Conservation (phyloP, 2,888 invertebrate species). For the Dolichomitus sp. region DNA sequence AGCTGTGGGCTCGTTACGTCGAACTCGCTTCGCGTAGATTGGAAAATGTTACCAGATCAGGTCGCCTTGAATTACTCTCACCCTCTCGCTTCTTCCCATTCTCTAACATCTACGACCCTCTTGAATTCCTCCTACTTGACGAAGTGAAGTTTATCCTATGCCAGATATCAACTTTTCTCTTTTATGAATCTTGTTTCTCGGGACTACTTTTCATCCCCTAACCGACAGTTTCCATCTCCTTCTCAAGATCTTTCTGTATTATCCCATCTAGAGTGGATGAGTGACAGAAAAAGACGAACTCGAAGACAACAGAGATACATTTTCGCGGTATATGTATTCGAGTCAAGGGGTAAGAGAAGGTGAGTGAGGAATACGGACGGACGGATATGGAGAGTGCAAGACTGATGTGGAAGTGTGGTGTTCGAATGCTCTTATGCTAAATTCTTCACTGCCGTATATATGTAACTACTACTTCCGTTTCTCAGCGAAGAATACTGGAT, state of each 20-base stretch:
- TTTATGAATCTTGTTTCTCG: constrained; percentile 8
- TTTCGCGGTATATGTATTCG: constrained; percentile 38
- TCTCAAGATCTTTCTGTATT: constrained; percentile 29
- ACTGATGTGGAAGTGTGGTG: constrained; percentile 26
- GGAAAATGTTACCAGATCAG: constrained; percentile 59
- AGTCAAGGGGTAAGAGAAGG: constrained; percentile 10
- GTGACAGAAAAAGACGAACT: not conserved
- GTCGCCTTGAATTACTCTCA: constrained; percentile 54
- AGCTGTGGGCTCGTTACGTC: constrained; percentile 48
- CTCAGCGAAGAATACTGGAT: constrained; percentile 16
- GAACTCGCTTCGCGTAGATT: constrained; percentile 55
- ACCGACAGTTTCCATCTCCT: constrained; percentile 16
- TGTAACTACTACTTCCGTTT: not conserved
- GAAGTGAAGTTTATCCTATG: constrained; percentile 34
- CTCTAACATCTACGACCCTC: constrained; percentile 4
- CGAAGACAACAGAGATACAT: constrained; percentile 8
- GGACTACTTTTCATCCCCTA: constrained; percentile 33
- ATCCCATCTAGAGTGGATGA: constrained; percentile 13
- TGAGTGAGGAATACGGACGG: not conserved
- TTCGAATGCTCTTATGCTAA: constrained; percentile 26
- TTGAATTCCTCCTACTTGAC: not conserved
- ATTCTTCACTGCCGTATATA: constrained; percentile 7
- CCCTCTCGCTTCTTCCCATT: constrained; percentile 11
- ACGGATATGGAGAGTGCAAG: constrained; percentile 11
- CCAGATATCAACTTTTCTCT: constrained; percentile 42